Base-by-base conservation (phyloP, 2,113 vertebrate genomes). In the Phylloscopus trochiloides region DNA sequence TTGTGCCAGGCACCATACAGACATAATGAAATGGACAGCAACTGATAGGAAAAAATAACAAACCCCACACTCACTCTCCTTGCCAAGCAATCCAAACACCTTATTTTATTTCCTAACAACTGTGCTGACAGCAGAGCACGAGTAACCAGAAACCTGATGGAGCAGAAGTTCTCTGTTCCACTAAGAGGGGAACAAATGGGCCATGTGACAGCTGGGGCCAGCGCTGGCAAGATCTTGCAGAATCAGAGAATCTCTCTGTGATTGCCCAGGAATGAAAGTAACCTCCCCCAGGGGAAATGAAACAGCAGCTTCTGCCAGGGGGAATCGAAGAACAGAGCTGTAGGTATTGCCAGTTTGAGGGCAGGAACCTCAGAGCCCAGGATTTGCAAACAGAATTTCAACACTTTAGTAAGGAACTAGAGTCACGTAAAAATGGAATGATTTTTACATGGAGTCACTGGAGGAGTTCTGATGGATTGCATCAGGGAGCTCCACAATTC, bases 201-300 rank as follows among this genome's bases (percentile, higher is more conserved):
- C 63, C 57, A 3, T 47, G 75, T 51, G 88, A 66, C 79, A 86
- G 91, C 79, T 84, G 75, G 59, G 75, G 59, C 79, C 92, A 90
- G 68, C 42, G 59, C 79, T 88, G 88, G 73, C 51, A 16, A 14
- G 6, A n/a, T 6, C 71, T 32, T 7, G n/a, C 18, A 88, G 63
- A 38, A 10, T 9, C 3, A 45, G 15, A 90, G 58, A 48, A 54
- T 28, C 24, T 77, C 43, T 20, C 40, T 65, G 54, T 7, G 74
- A 31, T 2, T 80, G 55, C 76, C 65, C 76, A 92, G 86, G 57
- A 86, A 28, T 34, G 61, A 57, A 36, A 82, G 72, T 12, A n/a
- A 34, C 36, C 38, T 71, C 50, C 24, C n/a, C 5, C 12, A 45
- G 57, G 47, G 91, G 68, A 86, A 96, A 42, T 3, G 78, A 72